Base-by-base conservation (phyloP, 2,113 vertebrate species). In the Paratilapia polleni region DNA sequence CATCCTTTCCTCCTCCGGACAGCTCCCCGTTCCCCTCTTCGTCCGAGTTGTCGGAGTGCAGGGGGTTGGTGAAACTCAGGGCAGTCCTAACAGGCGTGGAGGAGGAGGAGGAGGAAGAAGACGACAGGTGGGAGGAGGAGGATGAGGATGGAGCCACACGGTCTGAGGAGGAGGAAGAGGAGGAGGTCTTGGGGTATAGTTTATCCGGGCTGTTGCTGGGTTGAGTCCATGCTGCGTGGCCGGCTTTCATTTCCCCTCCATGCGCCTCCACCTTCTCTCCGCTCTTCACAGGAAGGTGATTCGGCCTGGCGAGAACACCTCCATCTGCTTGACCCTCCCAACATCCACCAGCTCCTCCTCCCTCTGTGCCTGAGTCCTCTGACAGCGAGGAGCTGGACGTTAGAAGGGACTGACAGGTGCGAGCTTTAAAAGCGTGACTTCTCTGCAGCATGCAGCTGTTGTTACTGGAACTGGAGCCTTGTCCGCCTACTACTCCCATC, bases 1-100 rank as follows among this genome's bases (percentile, higher is more conserved):
- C 26, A 19, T 92, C 92, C 70, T 89, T 91, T 12, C 63, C 86
- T 9, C 70, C 82, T 2, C 57, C 79, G 1, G 80, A 63, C 92
- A 92, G 86, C 93, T 95, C 95, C 54, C 96, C 96, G 1, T 97
- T 97, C 2, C 92, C 96, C 85, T 99, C 97, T 2, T 97, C 97
- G 24, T 98, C 98, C 0, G 98, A 98, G 93, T 97, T 97, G 88
- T 98, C 98, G 0, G 97, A 97, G 90, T 99, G 98, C 87, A 99
- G 96, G 58, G 98, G 98, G 92, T 99, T 99, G 86, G 97, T 99
- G 93, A 99, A 99, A 94, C 97, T 97, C 68, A 99, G 96, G 12
- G 97, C 97, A 57, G 95, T 95, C 93, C 96, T 95, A 82, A 95
- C 84, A 1, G 94, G 92, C 26, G 91, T 91, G 26, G 88, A 84